A percentile compares a stretch with the other conserved stretches of the same genome.
Evolutionary conservation across 1,140 invertebrate genomes (phyloP).

Genomic region (Schlechtendalia chinensis): DNA sequence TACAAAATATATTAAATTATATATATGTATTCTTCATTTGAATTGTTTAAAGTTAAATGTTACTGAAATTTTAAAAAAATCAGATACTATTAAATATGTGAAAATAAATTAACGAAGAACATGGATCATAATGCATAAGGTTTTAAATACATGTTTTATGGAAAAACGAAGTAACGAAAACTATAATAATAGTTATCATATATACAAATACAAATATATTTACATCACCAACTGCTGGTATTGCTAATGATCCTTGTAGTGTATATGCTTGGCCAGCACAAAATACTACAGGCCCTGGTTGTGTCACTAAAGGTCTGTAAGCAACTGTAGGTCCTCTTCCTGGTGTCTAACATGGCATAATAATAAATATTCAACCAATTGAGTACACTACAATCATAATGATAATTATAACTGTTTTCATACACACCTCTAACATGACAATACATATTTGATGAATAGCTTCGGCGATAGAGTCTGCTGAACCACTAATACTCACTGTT

Average conservation of each 20-base stretch:
- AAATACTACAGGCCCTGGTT: constrained; percentile 87
- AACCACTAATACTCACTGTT: constrained; percentile 67
- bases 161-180: neutral
- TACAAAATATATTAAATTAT: too few species aligned
- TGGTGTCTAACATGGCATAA: constrained; percentile 57
- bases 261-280: constrained; percentile 95
- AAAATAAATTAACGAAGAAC: neutral
- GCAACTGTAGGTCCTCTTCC: constrained; percentile 68
- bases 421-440: constrained; percentile 66
- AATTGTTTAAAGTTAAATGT: too few species aligned
- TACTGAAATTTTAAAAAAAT: too few species aligned
- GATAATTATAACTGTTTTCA: neutral
- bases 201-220: constrained; percentile 59
- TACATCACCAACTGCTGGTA: constrained; percentile 78
- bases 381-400: neutral
- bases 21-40: too few species aligned
- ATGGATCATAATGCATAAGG: neutral
- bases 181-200: too few species aligned
- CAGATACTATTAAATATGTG: neutral
- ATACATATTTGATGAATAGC: constrained; percentile 67
- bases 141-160: neutral
- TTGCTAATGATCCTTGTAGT: constrained; percentile 93
- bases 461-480: constrained; percentile 64
- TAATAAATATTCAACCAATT: neutral
- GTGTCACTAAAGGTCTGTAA: constrained; percentile 79